Base-by-base conservation (phyloP, 2,113 vertebrate species). In the Tenebrosternarchus preto region DNA sequence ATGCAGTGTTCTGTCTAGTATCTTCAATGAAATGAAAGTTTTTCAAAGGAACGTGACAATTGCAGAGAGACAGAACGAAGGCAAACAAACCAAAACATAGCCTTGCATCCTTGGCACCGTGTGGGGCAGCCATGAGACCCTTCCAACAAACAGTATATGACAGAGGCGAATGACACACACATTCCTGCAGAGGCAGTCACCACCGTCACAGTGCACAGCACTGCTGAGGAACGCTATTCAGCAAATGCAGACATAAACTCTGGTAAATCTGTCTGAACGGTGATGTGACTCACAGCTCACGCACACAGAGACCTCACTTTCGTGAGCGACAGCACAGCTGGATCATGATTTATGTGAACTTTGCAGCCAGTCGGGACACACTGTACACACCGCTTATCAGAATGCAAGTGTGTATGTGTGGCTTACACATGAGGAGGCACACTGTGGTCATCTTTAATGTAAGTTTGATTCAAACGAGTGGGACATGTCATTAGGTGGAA, bases 201-300 rank as follows among this genome's bases (percentile, higher is more conserved):
- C 43, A 50, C 12, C 8, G 15, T 50, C 43, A 15, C 43, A 15
- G 11, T 12, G 43, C 43, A 15, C 43, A 15, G 55, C n/a, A 24
- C 33, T 29, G 60, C n/a, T 53, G 36, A 80, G 15, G 43, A 39
- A 76, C n/a, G 71, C 53, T 73, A 36, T 71, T 57, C 64, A 76
- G 71, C 64, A 78, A 73, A 82, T 55, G 70, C 72, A 74, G 57
- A 33, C 63, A 36, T 67, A 39, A 68, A 68, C 55, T 56, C n/a
- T 56, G 19, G 46, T 57, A 46, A n/a, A 70, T 76, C 63, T 74
- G 46, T 70, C 24, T 46, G 25, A 24, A 78, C 64, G 63, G 70
- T 77, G 73, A 69, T 57, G 76, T 79, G 80, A 78, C 43, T 84
- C 79, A 82, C 83, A 78, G 57, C 64, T 76, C 71, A 53, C 73